These are phyloP conservation scores for Acanthornis magna DNA, from an alignment of 2,797 vertebrate species.

Conservation along the genomic window DNA sequence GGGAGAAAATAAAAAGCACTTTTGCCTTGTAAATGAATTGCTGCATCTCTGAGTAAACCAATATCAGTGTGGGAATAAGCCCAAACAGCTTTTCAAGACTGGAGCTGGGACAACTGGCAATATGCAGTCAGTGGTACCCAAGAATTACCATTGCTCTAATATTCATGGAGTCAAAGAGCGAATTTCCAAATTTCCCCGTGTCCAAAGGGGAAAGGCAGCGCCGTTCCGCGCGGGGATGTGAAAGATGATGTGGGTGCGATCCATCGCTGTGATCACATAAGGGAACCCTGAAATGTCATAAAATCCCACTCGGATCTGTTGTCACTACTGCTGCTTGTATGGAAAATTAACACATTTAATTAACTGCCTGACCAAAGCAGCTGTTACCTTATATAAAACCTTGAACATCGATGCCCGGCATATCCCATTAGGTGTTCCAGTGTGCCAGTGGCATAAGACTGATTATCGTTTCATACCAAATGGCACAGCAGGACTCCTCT, in stretches of 20 bases:
- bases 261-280: constrained; percentile 63
- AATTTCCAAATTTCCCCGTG: not conserved
- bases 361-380: constrained; percentile 84
- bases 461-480: constrained; percentile 70
- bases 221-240: constrained; percentile 27
- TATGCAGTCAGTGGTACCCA: not conserved
- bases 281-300: constrained; percentile 80
- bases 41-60: constrained; percentile 63
- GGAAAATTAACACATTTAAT: constrained; percentile 84
- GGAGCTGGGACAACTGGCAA: constrained; percentile 73
- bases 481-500: constrained; percentile 72
- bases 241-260: constrained; percentile 62
- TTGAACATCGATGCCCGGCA: constrained; percentile 68
- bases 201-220: constrained; percentile 50
- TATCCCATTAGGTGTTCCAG: constrained; percentile 71
- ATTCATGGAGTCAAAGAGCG: constrained; percentile 57
- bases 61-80: constrained; percentile 44
- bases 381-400: constrained; percentile 83
- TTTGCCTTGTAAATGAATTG: constrained; percentile 50
- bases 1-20: constrained; percentile 12
- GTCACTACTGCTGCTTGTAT: constrained; percentile 79
- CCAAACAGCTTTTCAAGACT: constrained; percentile 63
- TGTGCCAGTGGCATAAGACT: constrained; percentile 76
- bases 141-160: constrained; percentile 2
- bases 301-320: constrained; percentile 75